A percentile compares a stretch with the other conserved stretches of the same genome.
Conservation (phyloP, 2,888 invertebrate species). For the Azorinus chamasolen region DNA sequence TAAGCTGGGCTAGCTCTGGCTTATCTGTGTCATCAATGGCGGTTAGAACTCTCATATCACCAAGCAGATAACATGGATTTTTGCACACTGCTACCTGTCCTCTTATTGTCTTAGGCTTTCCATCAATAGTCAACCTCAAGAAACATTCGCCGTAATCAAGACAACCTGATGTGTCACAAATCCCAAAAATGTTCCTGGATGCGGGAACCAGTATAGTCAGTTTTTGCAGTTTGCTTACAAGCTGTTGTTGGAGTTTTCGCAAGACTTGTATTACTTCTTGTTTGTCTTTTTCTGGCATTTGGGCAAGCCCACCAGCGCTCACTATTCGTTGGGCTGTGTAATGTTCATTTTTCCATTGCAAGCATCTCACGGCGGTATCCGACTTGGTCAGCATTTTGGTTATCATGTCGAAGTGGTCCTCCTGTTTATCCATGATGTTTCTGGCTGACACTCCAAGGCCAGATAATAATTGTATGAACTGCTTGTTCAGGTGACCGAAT, state of each 20-base stretch:
- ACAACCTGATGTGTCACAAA: constrained; percentile 82
- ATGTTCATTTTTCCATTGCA: constrained; percentile 44
- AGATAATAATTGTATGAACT: constrained; percentile 82
- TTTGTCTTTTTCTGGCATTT: not conserved
- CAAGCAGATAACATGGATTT: constrained; percentile 86
- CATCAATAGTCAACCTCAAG: constrained; percentile 64
- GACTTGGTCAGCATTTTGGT: constrained; percentile 31
- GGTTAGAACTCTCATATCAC: constrained; percentile 84
- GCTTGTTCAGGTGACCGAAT: constrained; percentile 80
- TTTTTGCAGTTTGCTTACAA: constrained; percentile 20
- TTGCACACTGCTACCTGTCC: constrained; percentile 85
- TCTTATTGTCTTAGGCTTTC: constrained; percentile 45
- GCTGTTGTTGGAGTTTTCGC: constrained; percentile 19
- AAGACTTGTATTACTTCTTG: constrained; percentile 2
- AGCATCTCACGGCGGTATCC: constrained; percentile 30
- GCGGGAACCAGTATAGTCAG: constrained; percentile 38
- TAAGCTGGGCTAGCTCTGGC: constrained; percentile 55
- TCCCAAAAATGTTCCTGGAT: constrained; percentile 83
- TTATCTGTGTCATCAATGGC: constrained; percentile 72
- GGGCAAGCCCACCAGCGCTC: constrained; percentile 6
- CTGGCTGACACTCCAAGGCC: constrained; percentile 68
- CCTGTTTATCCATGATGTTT: constrained; percentile 74
- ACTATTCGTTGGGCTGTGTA: constrained; percentile 28
- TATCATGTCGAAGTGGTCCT: constrained; percentile 54
- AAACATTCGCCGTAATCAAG: constrained; percentile 83